Conservation (phyloP, 2,113 vertebrate genomes). For the Asarcornis scutulata region DNA sequence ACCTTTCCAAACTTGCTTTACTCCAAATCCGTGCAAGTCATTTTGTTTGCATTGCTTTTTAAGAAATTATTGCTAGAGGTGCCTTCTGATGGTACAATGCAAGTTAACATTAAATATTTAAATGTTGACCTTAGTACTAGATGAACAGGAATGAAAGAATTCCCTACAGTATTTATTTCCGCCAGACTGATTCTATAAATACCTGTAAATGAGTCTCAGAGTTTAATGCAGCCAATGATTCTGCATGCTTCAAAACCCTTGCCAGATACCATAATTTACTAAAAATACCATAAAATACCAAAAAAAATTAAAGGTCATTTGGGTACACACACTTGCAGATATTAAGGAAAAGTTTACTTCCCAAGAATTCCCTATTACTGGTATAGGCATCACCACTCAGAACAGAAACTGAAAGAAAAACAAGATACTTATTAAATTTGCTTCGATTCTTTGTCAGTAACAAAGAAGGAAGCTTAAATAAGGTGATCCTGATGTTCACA, state of each 20-base stretch:
- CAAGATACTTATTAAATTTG: background rate
- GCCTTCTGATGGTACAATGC: background rate
- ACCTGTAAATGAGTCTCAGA: background rate
- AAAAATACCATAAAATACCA: background rate
- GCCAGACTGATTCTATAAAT: background rate
- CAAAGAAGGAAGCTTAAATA: background rate
- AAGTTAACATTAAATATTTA: background rate
- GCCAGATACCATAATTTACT: background rate
- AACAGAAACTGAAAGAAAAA: background rate
- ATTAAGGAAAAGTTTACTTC: background rate
- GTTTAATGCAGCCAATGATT: background rate
- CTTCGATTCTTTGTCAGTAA: background rate
- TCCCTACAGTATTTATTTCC: background rate
- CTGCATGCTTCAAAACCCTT: background rate
- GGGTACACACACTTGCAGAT: background rate
- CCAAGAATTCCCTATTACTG: too few species aligned
- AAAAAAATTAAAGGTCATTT: background rate
- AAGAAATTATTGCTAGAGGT: background rate
- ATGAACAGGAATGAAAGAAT: background rate
- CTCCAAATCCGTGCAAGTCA: background rate
- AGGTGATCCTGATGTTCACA: background rate
- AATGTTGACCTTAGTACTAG: background rate
- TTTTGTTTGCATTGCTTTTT: background rate
- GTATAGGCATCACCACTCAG: background rate
- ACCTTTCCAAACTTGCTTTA: background rate